phyloP scores from a whole-genome alignment of 2,113 vertebrate genomes.

The Osmerus mordax region DNA sequence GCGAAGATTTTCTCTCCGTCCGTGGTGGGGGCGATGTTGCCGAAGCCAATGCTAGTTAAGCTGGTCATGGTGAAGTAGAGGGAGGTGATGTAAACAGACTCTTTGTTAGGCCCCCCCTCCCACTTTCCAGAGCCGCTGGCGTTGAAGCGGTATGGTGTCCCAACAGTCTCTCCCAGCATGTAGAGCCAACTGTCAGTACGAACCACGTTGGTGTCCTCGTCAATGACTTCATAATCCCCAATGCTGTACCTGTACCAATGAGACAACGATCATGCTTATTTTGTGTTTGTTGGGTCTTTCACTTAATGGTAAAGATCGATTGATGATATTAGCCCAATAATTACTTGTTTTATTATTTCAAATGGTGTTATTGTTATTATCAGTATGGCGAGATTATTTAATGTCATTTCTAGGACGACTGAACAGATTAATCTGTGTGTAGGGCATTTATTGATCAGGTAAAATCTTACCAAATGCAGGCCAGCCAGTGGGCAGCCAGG shows the following conservation, averaged over 20 bases:
- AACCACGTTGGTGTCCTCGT: conserved; percentile 88
- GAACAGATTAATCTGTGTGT: not conserved
- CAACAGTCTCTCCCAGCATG: conserved; percentile 85
- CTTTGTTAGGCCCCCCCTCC: conserved; percentile 96
- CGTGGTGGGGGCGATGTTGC: conserved; percentile 95
- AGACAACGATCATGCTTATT: not conserved
- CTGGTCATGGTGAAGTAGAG: conserved; percentile 99
- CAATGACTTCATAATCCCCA: conserved; percentile 96
- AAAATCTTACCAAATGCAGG: conserved; percentile 88
- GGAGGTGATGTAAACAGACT: conserved; percentile 96
- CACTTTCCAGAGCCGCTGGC: conserved; percentile 84
- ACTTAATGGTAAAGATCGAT: no score
- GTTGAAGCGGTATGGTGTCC: conserved; percentile 92
- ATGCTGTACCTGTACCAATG: conserved; percentile 84
- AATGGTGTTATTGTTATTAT: no score
- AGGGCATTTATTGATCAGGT: not conserved
- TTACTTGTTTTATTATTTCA: no score
- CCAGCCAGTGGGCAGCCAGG: conserved; percentile 95
- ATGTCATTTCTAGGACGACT: no score
- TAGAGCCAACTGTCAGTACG: conserved; percentile 95
- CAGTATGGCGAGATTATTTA: no score
- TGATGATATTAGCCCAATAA: no score
- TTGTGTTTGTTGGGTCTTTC: no score
- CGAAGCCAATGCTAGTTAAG: conserved; percentile 96
- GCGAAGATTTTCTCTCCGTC: conserved; percentile 99